Evolutionary conservation across 2,888 invertebrate genomes (phyloP).

Genomic region (Pseudanteris insignis): DNA sequence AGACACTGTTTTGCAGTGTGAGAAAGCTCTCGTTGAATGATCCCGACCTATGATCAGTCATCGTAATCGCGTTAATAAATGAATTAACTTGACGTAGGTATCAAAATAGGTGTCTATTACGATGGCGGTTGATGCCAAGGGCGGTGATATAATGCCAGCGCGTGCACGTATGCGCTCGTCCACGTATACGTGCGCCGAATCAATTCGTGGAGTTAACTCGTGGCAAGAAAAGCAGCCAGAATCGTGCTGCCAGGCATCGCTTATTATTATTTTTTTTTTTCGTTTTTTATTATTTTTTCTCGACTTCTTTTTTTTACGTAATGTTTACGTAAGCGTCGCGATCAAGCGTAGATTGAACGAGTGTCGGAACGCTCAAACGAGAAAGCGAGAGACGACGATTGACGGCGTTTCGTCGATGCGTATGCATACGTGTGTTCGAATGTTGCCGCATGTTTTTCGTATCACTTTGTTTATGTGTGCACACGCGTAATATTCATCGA

Average conservation of each 20-base stretch:
- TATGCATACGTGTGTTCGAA: no score
- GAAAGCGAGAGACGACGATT: no score
- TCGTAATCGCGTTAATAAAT: conserved; percentile 11
- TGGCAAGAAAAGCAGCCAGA: conserved; percentile 39
- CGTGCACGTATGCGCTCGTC: conserved; percentile 23
- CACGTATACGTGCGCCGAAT: conserved; percentile 37
- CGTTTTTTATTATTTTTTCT: conserved; percentile 24
- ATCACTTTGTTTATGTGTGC: no score
- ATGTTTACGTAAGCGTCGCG: conserved; percentile 61
- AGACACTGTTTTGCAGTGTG: no score
- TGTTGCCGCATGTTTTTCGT: no score
- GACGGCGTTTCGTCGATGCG: no score
- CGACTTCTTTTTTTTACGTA: conserved; percentile 53
- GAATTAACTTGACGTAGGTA: conserved; percentile 16
- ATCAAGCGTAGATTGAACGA: no score
- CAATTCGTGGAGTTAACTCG: conserved; percentile 47
- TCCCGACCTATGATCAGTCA: conserved; percentile 27
- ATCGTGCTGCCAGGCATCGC: conserved; percentile 50
- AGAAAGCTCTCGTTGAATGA: conserved; percentile 13
- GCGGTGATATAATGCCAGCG: conserved; percentile 19
- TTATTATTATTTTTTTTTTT: no score
- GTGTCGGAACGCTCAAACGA: no score
- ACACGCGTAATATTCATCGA: no score
- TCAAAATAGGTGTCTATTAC: conserved; percentile 8
- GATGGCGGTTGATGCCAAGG: conserved; percentile 25